phyloP scores from a whole-genome alignment of 2,888 invertebrate species.

The Steromphala cineraria region DNA sequence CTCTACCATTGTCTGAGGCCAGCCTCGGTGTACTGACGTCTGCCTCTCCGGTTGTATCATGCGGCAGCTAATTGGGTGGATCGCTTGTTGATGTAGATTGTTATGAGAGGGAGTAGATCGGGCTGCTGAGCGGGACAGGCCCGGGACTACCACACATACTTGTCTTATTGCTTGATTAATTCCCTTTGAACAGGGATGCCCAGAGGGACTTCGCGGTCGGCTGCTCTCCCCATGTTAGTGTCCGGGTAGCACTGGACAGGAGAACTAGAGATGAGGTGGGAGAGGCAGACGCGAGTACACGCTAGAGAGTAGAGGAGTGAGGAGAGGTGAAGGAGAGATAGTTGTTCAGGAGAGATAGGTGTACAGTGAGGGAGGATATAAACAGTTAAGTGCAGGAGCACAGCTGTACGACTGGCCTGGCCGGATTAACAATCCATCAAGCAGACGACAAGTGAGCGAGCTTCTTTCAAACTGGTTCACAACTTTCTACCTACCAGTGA shows the following conservation, averaged over 20 bases:
- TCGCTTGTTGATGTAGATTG: background rate
- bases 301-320: background rate
- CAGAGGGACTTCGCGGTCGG: background rate
- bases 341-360: background rate
- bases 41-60: background rate
- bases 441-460: background rate
- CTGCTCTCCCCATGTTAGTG: background rate
- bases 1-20: too few species aligned
- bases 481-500: too few species aligned
- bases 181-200: slow-evolving; percentile 18
- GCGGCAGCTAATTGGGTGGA: background rate
- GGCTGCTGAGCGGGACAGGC: background rate
- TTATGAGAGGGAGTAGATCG: background rate
- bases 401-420: background rate
- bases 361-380: background rate
- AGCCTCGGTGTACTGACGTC: background rate
- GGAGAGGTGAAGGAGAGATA: background rate
- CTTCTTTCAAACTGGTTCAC: too few species aligned
- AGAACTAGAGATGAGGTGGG: background rate
- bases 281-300: background rate
- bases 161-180: slow-evolving; percentile 12
- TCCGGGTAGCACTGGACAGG: background rate
- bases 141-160: background rate
- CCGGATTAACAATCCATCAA: slow-evolving; percentile 8
- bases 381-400: background rate